These are phyloP conservation scores for Caenorhabditis angaria DNA, from an alignment of 2,888 invertebrate species.

Conservation along the genomic window DNA sequence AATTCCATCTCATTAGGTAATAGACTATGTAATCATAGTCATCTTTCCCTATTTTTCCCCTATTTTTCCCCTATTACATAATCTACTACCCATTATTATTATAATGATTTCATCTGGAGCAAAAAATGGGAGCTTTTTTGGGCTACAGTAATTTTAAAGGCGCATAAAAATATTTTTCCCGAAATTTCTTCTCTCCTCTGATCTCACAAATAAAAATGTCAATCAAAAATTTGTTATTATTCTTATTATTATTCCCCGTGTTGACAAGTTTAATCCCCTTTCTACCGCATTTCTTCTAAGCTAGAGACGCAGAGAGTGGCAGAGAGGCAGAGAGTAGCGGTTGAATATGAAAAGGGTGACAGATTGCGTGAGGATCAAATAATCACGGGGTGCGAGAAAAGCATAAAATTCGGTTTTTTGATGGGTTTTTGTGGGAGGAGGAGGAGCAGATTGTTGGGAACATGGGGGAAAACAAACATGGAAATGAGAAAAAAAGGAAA, in stretches of 20 bases:
- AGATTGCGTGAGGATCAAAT: conserved; percentile 2
- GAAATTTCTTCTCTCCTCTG: no score
- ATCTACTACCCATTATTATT: background rate
- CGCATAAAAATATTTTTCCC: no score
- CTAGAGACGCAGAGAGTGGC: background rate
- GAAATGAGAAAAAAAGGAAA: background rate
- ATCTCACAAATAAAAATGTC: no score
- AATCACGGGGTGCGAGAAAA: background rate
- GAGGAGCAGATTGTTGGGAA: no score
- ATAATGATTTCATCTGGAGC: background rate
- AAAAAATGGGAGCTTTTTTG: no score
- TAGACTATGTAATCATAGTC: background rate
- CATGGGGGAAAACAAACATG: background rate
- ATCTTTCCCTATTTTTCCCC: background rate
- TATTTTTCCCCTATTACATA: background rate
- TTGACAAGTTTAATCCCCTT: conserved; percentile 1
- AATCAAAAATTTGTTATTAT: background rate
- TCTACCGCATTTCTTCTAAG: background rate
- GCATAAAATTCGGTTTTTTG: no score
- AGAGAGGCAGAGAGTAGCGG: background rate
- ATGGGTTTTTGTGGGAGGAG: background rate
- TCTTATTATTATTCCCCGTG: background rate
- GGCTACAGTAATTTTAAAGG: no score
- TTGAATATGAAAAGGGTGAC: background rate
- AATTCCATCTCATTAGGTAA: conserved; percentile 4